Percentiles rank a stretch among this genome's conserved stretches.
These are phyloP conservation scores for Sarcoramphus papa DNA, from an alignment of 2,797 vertebrate species.

Conservation along the genomic window DNA sequence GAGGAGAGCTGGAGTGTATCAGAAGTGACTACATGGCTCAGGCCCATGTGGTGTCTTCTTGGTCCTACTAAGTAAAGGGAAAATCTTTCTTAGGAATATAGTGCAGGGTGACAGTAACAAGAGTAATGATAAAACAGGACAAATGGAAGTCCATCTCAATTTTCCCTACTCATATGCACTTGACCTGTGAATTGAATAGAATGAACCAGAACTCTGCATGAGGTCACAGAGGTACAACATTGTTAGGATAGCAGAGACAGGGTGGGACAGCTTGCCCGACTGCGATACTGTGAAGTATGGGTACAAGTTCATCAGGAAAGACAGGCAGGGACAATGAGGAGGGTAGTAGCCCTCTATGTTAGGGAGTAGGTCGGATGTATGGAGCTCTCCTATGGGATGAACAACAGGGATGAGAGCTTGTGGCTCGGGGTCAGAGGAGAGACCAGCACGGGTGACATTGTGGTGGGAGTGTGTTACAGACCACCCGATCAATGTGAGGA, in stretches of 20 bases:
- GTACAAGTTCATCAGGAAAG: neutral
- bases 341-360: neutral
- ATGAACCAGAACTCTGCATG: neutral
- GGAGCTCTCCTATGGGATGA: neutral
- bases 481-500: fast-evolving
- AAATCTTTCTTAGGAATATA: neutral
- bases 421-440: neutral
- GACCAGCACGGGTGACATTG: neutral
- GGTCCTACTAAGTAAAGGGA: neutral
- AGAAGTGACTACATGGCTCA: neutral
- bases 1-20: neutral
- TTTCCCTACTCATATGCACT: neutral
- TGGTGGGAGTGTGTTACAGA: neutral
- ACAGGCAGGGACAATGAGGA: neutral
- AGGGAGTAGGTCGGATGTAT: neutral
- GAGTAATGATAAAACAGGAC: neutral
- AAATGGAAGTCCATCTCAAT: neutral
- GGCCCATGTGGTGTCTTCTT: neutral
- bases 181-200: fast-evolving
- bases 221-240: neutral
- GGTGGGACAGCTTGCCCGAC: neutral
- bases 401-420: neutral
- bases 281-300: neutral
- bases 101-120: neutral
- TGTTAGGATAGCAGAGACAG: neutral